phyloP scores from a whole-genome alignment of 2,113 vertebrate genomes.

The Sebastes schlegelii region DNA sequence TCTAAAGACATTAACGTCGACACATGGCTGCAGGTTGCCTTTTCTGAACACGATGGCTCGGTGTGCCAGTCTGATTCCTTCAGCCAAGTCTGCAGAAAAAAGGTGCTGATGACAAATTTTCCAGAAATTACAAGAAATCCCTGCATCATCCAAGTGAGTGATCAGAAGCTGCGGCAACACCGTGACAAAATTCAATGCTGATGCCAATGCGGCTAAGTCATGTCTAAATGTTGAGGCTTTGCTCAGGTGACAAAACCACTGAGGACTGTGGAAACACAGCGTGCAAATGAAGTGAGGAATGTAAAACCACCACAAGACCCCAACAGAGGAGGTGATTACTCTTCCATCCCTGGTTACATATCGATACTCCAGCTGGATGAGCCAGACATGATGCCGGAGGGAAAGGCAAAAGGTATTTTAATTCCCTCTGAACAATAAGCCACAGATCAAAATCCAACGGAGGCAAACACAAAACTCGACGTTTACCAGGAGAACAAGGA shows the following conservation, averaged over 20 bases:
- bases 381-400: conserved; percentile 16
- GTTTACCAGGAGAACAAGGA: background rate
- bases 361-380: conserved; percentile 46
- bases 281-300: conserved; percentile 47
- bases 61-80: background rate
- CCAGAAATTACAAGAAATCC: conserved; percentile 23
- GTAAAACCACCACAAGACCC: conserved; percentile 32
- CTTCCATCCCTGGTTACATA: conserved; percentile 33
- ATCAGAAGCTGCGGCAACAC: conserved; percentile 3
- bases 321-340: conserved; percentile 48
- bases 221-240: conserved; percentile 13
- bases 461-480: too few species aligned
- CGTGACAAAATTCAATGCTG: conserved; percentile 1
- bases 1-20: conserved; percentile 2
- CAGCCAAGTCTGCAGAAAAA: conserved; percentile 38
- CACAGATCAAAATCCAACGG: background rate
- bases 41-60: conserved; percentile 17
- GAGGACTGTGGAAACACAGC: conserved; percentile 35
- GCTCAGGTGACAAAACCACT: conserved; percentile 48
- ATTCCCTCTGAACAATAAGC: background rate
- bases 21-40: conserved; percentile 25
- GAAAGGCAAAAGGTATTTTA: background rate
- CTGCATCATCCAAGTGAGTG: conserved; percentile 8
- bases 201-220: conserved; percentile 23
- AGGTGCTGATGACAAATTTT: conserved; percentile 43